phyloP scores from a whole-genome alignment of 2,888 invertebrate genomes.

The Eucera pruinosa region DNA sequence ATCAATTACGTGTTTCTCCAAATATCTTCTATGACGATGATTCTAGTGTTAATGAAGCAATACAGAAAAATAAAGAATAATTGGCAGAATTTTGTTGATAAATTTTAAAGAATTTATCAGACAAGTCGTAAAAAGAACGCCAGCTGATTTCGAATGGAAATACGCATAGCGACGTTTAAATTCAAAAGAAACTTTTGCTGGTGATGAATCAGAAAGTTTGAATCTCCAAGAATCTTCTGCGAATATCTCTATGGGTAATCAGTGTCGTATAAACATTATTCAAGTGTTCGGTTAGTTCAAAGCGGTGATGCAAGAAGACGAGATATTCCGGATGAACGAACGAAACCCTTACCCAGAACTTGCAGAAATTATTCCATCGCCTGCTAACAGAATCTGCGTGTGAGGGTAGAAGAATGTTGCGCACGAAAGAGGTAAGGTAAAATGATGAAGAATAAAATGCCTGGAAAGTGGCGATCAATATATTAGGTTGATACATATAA shows the following conservation, averaged over 20 bases:
- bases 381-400: conserved; percentile 1
- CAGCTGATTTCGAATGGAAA: not conserved
- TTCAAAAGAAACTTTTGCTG: conserved; percentile 54
- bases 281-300: conserved; percentile 39
- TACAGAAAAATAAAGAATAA: not conserved
- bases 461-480: not conserved
- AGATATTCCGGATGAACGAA: conserved; percentile 67
- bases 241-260: conserved; percentile 60
- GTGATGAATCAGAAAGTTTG: conserved; percentile 61
- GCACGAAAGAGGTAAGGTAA: not conserved
- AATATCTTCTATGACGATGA: no score
- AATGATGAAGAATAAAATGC: not conserved
- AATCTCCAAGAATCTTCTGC: conserved; percentile 20
- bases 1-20: no score
- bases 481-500: no score
- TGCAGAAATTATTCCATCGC: conserved; percentile 47
- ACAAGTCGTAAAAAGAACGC: not conserved
- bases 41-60: no score
- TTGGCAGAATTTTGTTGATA: not conserved
- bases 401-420: not conserved
- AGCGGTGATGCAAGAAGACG: conserved; percentile 56
- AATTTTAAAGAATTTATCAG: not conserved
- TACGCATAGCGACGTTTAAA: conserved; percentile 48
- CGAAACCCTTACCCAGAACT: conserved; percentile 38
- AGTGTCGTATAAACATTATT: conserved; percentile 67